Evolutionary conservation across 23 tunicate genomes (phyloP).

Genomic region (Diplosoma virens): DNA sequence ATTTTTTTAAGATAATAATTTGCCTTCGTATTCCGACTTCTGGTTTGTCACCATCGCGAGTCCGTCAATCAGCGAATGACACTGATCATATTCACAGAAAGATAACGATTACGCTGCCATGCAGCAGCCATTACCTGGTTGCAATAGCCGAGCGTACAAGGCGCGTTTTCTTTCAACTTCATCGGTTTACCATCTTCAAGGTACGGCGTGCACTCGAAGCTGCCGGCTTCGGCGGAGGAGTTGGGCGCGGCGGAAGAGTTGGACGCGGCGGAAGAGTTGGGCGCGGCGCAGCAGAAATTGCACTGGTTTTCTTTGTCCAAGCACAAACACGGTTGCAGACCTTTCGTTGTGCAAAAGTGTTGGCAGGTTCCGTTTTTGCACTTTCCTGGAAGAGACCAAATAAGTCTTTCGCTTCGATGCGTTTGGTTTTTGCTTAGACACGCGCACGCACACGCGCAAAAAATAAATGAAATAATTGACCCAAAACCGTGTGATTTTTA

Average conservation of each 20-base stretch:
- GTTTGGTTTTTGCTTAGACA: too few relatives aligned
- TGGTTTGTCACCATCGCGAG: too few relatives aligned
- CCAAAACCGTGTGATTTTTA: too few relatives aligned
- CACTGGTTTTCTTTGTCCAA: slow-evolving; percentile 45
- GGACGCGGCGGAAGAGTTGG: slow-evolving; percentile 19
- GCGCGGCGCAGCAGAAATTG: slow-evolving; percentile 67
- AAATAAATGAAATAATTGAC: too few relatives aligned
- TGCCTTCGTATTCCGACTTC: too few relatives aligned
- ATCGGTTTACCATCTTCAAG: not conserved
- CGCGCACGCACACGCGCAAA: too few relatives aligned
- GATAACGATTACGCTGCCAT: not conserved
- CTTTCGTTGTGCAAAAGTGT: slow-evolving; percentile 70
- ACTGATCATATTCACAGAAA: too few relatives aligned
- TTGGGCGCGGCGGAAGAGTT: slow-evolving; percentile 62
- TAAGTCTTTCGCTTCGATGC: too few relatives aligned
- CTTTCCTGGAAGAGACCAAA: slow-evolving; percentile 54
- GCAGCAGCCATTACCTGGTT: not conserved
- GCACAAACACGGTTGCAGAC: slow-evolving; percentile 74
- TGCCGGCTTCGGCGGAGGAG: slow-evolving; percentile 30
- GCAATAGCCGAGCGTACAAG: slow-evolving; percentile 79
- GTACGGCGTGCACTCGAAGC: slow-evolving; percentile 51
- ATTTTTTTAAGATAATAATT: too few relatives aligned
- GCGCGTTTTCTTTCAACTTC: slow-evolving; percentile 45
- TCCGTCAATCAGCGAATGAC: too few relatives aligned
- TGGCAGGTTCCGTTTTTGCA: slow-evolving; percentile 76